A percentile compares a stretch with the other conserved stretches of the same genome.
Evolutionary conservation across 2,888 invertebrate species (phyloP).

Genomic region (Nemoura dubitans): DNA sequence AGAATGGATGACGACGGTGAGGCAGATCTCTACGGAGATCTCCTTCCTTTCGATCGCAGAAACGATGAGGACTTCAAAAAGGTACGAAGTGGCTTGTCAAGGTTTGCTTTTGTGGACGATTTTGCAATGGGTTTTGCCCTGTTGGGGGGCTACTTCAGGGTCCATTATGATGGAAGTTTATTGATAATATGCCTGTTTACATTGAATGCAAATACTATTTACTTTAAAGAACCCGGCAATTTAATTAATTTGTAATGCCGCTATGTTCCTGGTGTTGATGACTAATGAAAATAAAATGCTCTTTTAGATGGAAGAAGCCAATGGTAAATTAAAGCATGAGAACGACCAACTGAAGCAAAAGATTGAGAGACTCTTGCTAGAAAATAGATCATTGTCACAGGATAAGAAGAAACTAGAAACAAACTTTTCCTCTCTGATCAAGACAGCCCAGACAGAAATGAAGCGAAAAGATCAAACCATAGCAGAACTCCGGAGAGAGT

Average conservation of each 20-base stretch:
- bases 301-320: not conserved
- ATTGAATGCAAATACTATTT: too few species aligned
- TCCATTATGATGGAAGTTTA: too few species aligned
- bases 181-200: too few species aligned
- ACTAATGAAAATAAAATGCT: not conserved
- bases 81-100: not conserved
- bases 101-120: not conserved
- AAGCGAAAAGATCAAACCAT: conserved; percentile 23
- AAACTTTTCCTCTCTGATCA: conserved; percentile 32
- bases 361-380: not conserved
- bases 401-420: conserved; percentile 17
- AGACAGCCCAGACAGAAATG: conserved; percentile 24
- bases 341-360: not conserved
- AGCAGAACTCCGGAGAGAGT: conserved; percentile 28
- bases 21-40: not conserved
- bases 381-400: not conserved
- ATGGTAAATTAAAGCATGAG: not conserved
- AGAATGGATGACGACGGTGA: not conserved
- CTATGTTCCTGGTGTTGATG: too few species aligned
- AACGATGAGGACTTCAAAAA: not conserved
- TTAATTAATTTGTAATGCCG: too few species aligned
- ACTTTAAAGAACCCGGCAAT: too few species aligned
- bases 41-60: not conserved
- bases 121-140: not conserved
- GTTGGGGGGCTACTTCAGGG: not conserved